Evolutionary conservation across 2,797 vertebrate genomes (phyloP).

Genomic region (Tolypeutes matacus): DNA sequence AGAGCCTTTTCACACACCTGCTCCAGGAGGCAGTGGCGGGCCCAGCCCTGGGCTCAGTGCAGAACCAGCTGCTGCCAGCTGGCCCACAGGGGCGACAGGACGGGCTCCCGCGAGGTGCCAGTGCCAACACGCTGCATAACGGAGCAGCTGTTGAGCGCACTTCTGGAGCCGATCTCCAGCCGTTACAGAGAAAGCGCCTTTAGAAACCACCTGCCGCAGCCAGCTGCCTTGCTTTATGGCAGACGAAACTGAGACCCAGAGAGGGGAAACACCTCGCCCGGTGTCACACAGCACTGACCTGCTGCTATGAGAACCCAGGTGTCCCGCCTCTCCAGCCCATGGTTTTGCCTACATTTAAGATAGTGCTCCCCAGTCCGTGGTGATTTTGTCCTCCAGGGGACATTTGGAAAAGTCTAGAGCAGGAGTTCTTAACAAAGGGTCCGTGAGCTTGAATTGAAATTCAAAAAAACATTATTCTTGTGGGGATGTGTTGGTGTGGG

Average conservation of each 20-base stretch:
- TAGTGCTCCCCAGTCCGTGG: neutral
- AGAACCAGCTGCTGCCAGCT: neutral
- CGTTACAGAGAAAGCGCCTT: neutral
- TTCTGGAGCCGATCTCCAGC: neutral
- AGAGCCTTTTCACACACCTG: constrained; percentile 71
- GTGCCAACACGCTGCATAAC: constrained; percentile 12
- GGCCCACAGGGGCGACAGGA: neutral
- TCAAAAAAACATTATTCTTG: too few species aligned
- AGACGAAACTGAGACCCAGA: neutral
- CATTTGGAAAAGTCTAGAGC: neutral
- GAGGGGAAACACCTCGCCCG: neutral
- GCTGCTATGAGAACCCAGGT: neutral
- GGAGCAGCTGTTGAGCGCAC: neutral
- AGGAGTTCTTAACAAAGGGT: too few species aligned
- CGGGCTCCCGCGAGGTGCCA: neutral
- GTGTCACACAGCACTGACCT: neutral
- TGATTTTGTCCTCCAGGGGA: neutral
- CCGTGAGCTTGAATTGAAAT: too few species aligned
- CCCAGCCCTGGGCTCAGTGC: neutral
- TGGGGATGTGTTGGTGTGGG: too few species aligned
- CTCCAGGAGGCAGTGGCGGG: neutral
- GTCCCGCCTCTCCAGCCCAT: neutral
- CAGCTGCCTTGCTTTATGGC: neutral
- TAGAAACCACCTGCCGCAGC: neutral
- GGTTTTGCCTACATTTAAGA: neutral